These are phyloP conservation scores for Odontophorus gujanensis DNA, from an alignment of 2,113 vertebrate genomes.

Conservation along the genomic window DNA sequence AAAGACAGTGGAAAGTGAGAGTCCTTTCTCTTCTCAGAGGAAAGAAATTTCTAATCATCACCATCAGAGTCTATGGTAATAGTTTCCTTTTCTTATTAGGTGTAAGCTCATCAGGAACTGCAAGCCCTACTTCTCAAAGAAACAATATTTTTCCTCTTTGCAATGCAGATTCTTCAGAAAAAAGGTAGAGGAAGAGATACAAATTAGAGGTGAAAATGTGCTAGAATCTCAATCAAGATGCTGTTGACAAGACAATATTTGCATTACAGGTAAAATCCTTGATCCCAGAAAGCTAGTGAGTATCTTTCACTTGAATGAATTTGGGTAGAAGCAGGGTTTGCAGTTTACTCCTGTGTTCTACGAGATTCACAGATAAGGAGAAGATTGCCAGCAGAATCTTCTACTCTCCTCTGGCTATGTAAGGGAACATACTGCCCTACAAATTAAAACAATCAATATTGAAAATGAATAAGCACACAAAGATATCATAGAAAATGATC, in stretches of 20 bases:
- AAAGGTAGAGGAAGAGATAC: not conserved
- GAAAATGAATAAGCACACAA: not conserved
- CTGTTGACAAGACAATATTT: not conserved
- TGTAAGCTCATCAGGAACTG: slow-evolving; percentile 18
- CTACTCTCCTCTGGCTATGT: not conserved
- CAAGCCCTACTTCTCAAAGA: not conserved
- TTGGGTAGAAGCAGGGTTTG: not conserved
- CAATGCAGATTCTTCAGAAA: not conserved
- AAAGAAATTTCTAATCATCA: slow-evolving; percentile 32
- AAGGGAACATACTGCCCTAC: not conserved
- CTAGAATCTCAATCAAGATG: not conserved
- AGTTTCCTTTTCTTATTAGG: slow-evolving; percentile 1
- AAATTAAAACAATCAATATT: not conserved
- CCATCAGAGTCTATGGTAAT: not conserved
- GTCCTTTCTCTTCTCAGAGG: not conserved
- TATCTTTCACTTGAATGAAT: slow-evolving; percentile 21
- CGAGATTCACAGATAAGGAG: not conserved
- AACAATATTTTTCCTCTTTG: not conserved
- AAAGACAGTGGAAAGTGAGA: slow-evolving; percentile 15
- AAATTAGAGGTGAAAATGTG: not conserved
- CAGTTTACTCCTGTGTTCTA: not conserved
- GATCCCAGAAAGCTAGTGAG: not conserved
- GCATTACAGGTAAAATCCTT: not conserved
- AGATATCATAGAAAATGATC: not conserved
- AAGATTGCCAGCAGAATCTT: not conserved